Evolutionary conservation across 2,888 invertebrate species (phyloP), one percentile per base, ranked within the genome.

Genomic region (Imbricaverruca yamaguchii): DNA sequence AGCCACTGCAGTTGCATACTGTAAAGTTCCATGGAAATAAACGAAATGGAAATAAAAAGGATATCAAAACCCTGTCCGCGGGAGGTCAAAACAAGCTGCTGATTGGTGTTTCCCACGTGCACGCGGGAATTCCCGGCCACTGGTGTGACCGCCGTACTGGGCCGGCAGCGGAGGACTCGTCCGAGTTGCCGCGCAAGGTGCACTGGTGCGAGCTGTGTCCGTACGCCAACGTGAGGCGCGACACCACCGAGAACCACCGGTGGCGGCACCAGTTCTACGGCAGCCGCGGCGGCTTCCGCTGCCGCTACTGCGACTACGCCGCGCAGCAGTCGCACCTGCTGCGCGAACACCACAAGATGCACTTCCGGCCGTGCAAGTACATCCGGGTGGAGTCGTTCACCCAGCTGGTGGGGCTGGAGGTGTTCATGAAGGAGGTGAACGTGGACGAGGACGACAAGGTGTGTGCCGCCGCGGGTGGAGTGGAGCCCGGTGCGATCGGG

Each of bases 261-360:
- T 91, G 91, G 85, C 90, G 93, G 83, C 95, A 96, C 86, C 82
- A 80, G 65, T 83, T 82, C 23, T 83, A 84, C 81, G 83, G 83
- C 79, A 83, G 82, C 21, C 82, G 81, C 80, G 91, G 91, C 79
- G 89, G 89, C 83, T 91, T 91, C 85, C 91, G 91, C 83, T 96
- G 96, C 87, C 91, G 92, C 53, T 92, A 93, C 86, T 96, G 96
- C 87, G 94, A 94, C 88, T 93, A 93, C 86, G 92, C 92, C 55
- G 93, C 93, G 56, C 90, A 91, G 8, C 93, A 93, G 85, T 91
- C 91, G 82, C 91, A 92, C 85, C 91, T 93, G 84, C 88, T 95
- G 63, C 90, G 92, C 74, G 94, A 94, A 85, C 96, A 96, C 87
- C 89, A 92, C 69, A 92, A 93, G 86, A 89, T 93, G 81, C 95